A percentile compares a stretch with the other conserved stretches of the same genome.
Evolutionary conservation across 2,888 invertebrate genomes (phyloP).

Genomic region (Himalopsyche kuldschensis): DNA sequence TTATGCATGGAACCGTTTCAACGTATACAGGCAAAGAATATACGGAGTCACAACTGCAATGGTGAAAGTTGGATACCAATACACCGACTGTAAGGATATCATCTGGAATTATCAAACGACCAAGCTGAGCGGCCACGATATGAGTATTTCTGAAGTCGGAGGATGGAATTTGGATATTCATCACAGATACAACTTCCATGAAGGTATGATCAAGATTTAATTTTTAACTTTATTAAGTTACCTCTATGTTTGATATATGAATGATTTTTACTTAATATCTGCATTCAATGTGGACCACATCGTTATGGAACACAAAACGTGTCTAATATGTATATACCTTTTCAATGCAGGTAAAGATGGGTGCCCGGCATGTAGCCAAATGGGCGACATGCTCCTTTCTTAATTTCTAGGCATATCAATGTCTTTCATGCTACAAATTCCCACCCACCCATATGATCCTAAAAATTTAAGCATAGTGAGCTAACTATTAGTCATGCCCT

Average conservation of each 20-base stretch:
- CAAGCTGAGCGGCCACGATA: conserved; percentile 92
- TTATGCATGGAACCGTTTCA: conserved; percentile 95
- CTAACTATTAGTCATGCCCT: too few relatives aligned
- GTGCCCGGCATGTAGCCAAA: too few relatives aligned
- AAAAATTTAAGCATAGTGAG: too few relatives aligned
- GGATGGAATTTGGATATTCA: conserved; percentile 98
- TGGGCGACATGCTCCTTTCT: too few relatives aligned
- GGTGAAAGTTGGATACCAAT: conserved; percentile 96
- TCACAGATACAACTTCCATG: conserved; percentile 96
- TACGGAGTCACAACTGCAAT: conserved; percentile 95
- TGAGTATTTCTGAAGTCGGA: conserved; percentile 95
- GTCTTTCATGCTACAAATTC: too few relatives aligned
- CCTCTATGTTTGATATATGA: not conserved
- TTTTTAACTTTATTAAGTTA: not conserved
- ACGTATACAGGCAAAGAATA: conserved; percentile 94
- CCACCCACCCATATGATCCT: too few relatives aligned
- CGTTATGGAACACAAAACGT: too few relatives aligned
- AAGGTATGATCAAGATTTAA: conserved; percentile 61
- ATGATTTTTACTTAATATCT: too few relatives aligned
- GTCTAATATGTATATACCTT: too few relatives aligned
- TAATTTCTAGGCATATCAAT: too few relatives aligned
- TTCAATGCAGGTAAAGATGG: too few relatives aligned
- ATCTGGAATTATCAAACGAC: conserved; percentile 97
- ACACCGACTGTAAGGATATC: conserved; percentile 86
- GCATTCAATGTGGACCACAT: too few relatives aligned